Base-by-base conservation (phyloP, 2,113 vertebrate species). In the Colaptes auratus region DNA sequence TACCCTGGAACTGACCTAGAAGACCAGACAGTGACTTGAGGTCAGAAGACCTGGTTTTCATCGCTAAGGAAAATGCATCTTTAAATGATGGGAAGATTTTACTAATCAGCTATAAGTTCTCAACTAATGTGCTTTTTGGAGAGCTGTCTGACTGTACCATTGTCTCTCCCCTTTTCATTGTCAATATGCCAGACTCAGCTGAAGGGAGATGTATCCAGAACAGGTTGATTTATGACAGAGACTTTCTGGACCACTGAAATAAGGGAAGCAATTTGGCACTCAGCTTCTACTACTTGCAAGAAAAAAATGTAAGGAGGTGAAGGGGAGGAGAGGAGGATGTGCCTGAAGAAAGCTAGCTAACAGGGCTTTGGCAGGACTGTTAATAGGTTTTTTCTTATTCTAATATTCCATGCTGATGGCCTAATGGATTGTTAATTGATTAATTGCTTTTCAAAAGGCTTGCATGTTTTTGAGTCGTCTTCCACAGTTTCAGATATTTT, bases 101-200 rank as follows among this genome's bases (percentile, higher is more conserved):
- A 64, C 61, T 95, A 95, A 95, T 91, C 80, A 88, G 75, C 79
- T 92, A 75, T 95, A 95, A 94, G 65, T 61, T 77, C 64, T 77
- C 65, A 81, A 50, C 44, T 86, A 84, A 93, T 87, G 70, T 67
- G 58, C 5, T 73, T 81, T 92, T 91, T 75, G 48, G 82, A 90
- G 61, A 46, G 33, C 69, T 85, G 44, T 82, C 71, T 94, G 83
- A 88, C 70, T 89, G 46, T 82, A 64, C 20, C 42, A 61, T 86
- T 95, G 88, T 93, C 50, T 95, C 36, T 88, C 86, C n/a, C 8
- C 52, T 81, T 92, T 88, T 74, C 75, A 46, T 52, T 87, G 66
- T 89, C 88, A 93, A 79, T 92, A 60, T 91, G 59, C 65, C 89
- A 93, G 89, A 89, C 44, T 31, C 53, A 74, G 42, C 33, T 48